Percentiles rank a stretch among this genome's conserved stretches.
Evolutionary conservation across 2,888 invertebrate genomes (phyloP).

Genomic region (Diaphora mendica): DNA sequence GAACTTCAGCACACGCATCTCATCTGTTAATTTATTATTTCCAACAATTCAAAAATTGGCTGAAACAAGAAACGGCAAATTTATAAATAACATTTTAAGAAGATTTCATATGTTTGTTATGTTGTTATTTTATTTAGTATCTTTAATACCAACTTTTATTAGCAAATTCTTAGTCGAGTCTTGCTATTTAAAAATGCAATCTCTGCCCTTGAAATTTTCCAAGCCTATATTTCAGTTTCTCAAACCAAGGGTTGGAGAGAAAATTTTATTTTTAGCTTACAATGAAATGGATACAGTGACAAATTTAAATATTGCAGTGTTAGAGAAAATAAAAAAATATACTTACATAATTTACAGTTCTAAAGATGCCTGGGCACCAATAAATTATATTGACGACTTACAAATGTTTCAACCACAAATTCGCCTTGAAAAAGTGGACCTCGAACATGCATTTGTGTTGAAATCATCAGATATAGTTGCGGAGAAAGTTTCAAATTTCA

Average conservation of each 20-base stretch:
- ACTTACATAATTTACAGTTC: conserved; percentile 91
- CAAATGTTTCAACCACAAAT: conserved; percentile 66
- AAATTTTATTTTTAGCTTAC: conserved; percentile 90
- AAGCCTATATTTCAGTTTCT: conserved; percentile 85
- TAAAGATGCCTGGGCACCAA: conserved; percentile 94
- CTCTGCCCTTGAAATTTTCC: conserved; percentile 81
- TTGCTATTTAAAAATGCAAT: conserved; percentile 83
- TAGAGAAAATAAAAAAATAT: conserved; percentile 88
- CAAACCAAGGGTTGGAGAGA: conserved; percentile 86
- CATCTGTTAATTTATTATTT: conserved; percentile 92
- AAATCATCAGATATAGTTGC: conserved; percentile 87
- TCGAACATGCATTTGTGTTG: conserved; percentile 93
- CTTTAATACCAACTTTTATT: conserved; percentile 83
- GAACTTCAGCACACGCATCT: conserved; percentile 83
- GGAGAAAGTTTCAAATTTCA: conserved; percentile 66
- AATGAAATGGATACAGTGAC: conserved; percentile 93
- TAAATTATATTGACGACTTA: conserved; percentile 89
- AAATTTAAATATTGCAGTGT: conserved; percentile 88
- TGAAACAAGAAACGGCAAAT: conserved; percentile 90
- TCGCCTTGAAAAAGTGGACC: conserved; percentile 63
- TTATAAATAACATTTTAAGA: conserved; percentile 88
- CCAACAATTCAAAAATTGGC: conserved; percentile 95
- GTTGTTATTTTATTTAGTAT: conserved; percentile 74
- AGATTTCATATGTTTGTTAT: conserved; percentile 64
- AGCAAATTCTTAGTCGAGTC: conserved; percentile 79